Percentiles rank a stretch among this genome's conserved stretches.
phyloP scores from a whole-genome alignment of 2,797 vertebrate species.

The Botia kubotai region DNA sequence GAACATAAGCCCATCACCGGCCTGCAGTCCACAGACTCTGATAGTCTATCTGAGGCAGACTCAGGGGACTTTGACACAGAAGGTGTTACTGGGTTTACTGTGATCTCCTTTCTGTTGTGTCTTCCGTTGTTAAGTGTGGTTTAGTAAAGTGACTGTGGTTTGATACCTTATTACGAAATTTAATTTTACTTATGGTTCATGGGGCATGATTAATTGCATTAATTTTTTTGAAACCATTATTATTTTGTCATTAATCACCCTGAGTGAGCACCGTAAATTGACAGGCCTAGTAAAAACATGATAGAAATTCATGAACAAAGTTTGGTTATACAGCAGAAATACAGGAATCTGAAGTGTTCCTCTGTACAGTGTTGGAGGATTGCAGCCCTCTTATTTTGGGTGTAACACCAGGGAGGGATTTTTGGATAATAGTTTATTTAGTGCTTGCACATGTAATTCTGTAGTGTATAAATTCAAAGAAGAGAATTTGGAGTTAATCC shows the following conservation, averaged over 20 bases:
- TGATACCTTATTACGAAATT: too few species aligned
- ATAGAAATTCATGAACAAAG: too few species aligned
- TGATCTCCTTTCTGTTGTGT: too few species aligned
- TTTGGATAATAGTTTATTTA: slow-evolving; percentile 51
- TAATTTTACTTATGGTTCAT: too few species aligned
- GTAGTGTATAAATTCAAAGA: slow-evolving; percentile 40
- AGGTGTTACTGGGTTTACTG: not conserved
- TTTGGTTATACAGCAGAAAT: not conserved
- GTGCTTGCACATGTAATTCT: slow-evolving; percentile 39
- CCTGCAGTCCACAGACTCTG: not conserved
- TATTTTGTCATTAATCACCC: not conserved
- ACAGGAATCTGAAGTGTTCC: not conserved
- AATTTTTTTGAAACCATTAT: not conserved
- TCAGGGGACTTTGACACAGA: not conserved
- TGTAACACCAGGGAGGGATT: slow-evolving; percentile 25
- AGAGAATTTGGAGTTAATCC: slow-evolving; percentile 48
- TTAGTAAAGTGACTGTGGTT: too few species aligned
- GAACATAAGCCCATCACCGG: not conserved
- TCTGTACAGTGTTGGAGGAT: slow-evolving; percentile 11
- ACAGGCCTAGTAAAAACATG: too few species aligned
- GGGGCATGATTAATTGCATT: not conserved
- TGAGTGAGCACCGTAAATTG: not conserved
- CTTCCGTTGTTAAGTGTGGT: too few species aligned
- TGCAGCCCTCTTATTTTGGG: slow-evolving; percentile 20
- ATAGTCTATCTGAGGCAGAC: not conserved